Conservation (phyloP, 2,888 invertebrate species). For the Drosophila histrio region DNA sequence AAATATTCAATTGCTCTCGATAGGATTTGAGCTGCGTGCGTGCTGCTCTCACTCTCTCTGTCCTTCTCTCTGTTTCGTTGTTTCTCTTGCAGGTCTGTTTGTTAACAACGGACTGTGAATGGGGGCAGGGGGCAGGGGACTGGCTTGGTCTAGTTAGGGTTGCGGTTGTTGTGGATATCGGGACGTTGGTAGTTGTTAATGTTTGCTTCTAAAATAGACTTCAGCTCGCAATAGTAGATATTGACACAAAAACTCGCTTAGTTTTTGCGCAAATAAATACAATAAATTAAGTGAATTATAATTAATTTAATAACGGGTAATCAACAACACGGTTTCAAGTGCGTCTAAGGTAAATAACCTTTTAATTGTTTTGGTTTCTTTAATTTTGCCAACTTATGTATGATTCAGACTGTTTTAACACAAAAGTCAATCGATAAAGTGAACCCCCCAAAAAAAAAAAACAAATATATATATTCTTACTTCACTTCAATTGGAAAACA, state of each 20-base stretch:
- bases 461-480: slow-evolving; percentile 21
- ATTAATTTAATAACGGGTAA: not conserved
- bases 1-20: not conserved
- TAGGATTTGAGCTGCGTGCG: slow-evolving; percentile 32
- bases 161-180: slow-evolving; percentile 80
- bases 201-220: slow-evolving; percentile 66
- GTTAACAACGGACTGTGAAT: slow-evolving; percentile 64
- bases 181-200: slow-evolving; percentile 58
- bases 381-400: not conserved
- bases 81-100: slow-evolving; percentile 10
- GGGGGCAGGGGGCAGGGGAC: slow-evolving; percentile 15
- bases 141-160: slow-evolving; percentile 72
- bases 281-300: not conserved
- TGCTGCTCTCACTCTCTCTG: slow-evolving; percentile 20
- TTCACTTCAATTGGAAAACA: slow-evolving; percentile 41
- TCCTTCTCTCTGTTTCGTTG: not conserved
- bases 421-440: slow-evolving; percentile 73
- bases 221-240: slow-evolving; percentile 48
- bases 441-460: slow-evolving; percentile 32
- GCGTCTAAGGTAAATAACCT: slow-evolving; percentile 28
- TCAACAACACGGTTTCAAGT: not conserved
- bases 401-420: slow-evolving; percentile 40
- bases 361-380: not conserved
- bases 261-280: slow-evolving; percentile 19
- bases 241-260: slow-evolving; percentile 15